Evolutionary conservation across 2,888 invertebrate genomes (phyloP).

Genomic region (Aspidiotus rigidus): DNA sequence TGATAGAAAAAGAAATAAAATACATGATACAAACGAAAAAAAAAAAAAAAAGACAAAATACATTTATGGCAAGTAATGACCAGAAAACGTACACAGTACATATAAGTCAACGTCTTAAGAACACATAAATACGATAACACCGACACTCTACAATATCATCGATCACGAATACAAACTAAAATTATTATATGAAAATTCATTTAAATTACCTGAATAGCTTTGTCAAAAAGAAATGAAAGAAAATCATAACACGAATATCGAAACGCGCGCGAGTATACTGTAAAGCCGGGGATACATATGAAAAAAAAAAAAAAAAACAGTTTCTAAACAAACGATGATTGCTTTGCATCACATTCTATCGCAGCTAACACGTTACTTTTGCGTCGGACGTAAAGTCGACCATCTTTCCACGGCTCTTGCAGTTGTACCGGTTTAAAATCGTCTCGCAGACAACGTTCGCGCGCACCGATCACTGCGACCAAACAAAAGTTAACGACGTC

Average conservation of each 20-base stretch:
- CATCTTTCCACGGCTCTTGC: conserved; percentile 93
- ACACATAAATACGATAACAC: no score
- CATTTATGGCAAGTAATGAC: no score
- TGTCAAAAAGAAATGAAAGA: neutral
- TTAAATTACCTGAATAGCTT: no score
- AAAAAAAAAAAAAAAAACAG: neutral
- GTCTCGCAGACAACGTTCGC: conserved; percentile 86
- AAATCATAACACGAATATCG: neutral
- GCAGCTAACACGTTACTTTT: conserved; percentile 84
- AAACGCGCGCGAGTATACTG: conserved; percentile 5
- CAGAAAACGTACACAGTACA: no score
- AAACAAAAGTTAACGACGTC: conserved; percentile 82
- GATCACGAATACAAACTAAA: no score
- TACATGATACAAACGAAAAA: no score
- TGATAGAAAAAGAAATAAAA: no score
- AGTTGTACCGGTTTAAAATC: conserved; percentile 88
- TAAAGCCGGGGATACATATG: neutral
- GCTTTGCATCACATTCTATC: conserved; percentile 76
- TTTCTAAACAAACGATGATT: conserved; percentile 50
- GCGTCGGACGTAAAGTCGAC: conserved; percentile 81
- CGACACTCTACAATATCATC: no score
- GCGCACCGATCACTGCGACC: conserved; percentile 88
- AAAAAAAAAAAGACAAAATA: no score
- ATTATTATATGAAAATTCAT: no score
- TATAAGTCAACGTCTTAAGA: no score